phyloP scores from a whole-genome alignment of 2,888 invertebrate species.

The Pogonocherus hispidulus region DNA sequence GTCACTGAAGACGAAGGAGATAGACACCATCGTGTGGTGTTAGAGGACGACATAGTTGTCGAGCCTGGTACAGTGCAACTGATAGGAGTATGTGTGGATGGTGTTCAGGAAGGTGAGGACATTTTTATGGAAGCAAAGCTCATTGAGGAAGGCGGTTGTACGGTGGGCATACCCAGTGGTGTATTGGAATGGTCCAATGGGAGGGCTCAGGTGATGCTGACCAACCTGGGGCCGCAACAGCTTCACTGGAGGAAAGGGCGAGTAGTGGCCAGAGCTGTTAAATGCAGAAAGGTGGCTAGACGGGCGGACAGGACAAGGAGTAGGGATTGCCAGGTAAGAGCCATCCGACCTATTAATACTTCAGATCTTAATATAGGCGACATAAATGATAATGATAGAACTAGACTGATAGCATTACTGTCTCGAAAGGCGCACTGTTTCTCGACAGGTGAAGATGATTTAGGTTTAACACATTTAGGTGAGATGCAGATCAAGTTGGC shows the following conservation, averaged over 20 bases:
- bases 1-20: background rate
- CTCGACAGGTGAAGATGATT: slow-evolving; percentile 28
- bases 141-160: background rate
- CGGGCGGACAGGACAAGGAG: background rate
- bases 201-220: background rate
- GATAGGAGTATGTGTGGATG: background rate
- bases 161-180: background rate
- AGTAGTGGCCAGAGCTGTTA: background rate
- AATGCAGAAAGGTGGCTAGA: background rate
- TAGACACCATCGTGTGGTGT: background rate
- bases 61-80: background rate
- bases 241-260: too few relatives aligned
- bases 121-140: background rate
- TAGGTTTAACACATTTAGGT: slow-evolving; percentile 43
- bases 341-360: background rate
- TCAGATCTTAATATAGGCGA: background rate
- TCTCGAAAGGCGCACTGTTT: slow-evolving; percentile 25
- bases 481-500: slow-evolving; percentile 39
- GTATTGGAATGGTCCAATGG: background rate
- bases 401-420: background rate
- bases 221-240: background rate
- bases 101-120: background rate
- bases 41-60: background rate
- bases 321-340: background rate
- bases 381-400: background rate